Base-by-base conservation (phyloP, 2,888 invertebrate species). In the Caenorhabditis auriculariae region DNA sequence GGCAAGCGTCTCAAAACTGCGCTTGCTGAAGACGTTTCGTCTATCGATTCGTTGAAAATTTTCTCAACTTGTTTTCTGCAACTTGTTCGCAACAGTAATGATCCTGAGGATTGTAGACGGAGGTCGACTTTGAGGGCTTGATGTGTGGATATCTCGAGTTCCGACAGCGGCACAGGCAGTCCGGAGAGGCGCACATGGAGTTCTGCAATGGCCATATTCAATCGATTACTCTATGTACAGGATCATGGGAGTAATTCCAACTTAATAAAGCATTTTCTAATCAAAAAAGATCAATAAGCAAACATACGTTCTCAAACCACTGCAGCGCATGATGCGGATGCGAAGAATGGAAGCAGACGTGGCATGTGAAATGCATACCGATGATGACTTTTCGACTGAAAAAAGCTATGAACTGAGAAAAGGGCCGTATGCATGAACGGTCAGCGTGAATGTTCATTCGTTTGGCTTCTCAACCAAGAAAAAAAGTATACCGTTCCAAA, bases 241-340 rank as follows among this genome's bases (percentile, higher is more conserved):
- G n/a, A n/a, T n/a, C n/a, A n/a, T n/a, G n/a, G n/a, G n/a, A n/a
- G n/a, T n/a, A n/a, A n/a, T n/a, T n/a, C n/a, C n/a, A n/a, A n/a
- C n/a, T n/a, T n/a, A n/a, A n/a, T n/a, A n/a, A n/a, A n/a, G n/a
- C n/a, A n/a, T n/a, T n/a, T n/a, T n/a, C n/a, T n/a, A n/a, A n/a
- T n/a, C n/a, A n/a, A n/a, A n/a, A n/a, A n/a, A n/a, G n/a, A n/a
- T 29, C 9, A 23, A 23, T 28, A 37, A 19, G 37, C 26, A 15
- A 39, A 26, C 5, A 43, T 43, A 39, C 35, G 9, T 43, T 49
- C 35, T 48, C 37, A 35, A 53, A 53, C 56, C 52, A 52, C n/a
- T 53, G 37, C 26, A 49, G 38, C 4, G 70, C 65, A 35, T 73
- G 69, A 9, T 63, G 50, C 1, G 54, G 38, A 38, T 73, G 73